phyloP scores from a whole-genome alignment of 2,888 invertebrate species.

The Mylabris sibirica region DNA sequence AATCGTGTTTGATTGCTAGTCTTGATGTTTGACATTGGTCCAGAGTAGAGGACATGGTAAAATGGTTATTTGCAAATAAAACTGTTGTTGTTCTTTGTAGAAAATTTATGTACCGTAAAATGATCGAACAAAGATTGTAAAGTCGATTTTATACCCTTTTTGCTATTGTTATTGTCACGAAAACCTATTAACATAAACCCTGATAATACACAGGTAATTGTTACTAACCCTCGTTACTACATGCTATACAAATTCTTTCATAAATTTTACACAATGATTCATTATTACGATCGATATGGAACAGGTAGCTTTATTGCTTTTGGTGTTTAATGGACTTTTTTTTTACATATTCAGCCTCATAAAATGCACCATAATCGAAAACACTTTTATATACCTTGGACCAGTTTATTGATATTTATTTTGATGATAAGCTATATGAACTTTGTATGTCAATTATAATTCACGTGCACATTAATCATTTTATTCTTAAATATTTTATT shows the following conservation, averaged over 20 bases:
- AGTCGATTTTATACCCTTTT: background rate
- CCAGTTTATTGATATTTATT: slow-evolving; percentile 7
- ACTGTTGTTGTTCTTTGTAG: background rate
- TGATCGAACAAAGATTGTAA: background rate
- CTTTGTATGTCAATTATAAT: background rate
- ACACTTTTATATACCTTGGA: slow-evolving; percentile 4
- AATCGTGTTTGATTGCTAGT: too few relatives aligned
- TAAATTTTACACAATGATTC: slow-evolving; percentile 3
- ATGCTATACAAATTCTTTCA: background rate
- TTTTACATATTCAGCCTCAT: background rate
- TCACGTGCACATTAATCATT: slow-evolving; percentile 2
- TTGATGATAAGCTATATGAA: background rate
- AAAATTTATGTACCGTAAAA: background rate
- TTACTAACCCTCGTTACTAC: background rate
- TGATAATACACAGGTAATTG: slow-evolving; percentile 1
- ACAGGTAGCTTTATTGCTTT: background rate
- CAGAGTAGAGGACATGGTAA: too few relatives aligned
- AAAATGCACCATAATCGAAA: background rate
- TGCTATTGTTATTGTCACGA: background rate
- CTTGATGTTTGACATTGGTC: too few relatives aligned
- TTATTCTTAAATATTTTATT: background rate
- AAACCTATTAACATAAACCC: background rate
- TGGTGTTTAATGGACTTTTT: background rate
- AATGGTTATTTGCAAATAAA: background rate
- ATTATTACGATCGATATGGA: background rate